Evolutionary conservation across 2,797 vertebrate genomes (phyloP), one percentile per base, ranked within the genome.

Genomic region (Phoebastria nigripes): DNA sequence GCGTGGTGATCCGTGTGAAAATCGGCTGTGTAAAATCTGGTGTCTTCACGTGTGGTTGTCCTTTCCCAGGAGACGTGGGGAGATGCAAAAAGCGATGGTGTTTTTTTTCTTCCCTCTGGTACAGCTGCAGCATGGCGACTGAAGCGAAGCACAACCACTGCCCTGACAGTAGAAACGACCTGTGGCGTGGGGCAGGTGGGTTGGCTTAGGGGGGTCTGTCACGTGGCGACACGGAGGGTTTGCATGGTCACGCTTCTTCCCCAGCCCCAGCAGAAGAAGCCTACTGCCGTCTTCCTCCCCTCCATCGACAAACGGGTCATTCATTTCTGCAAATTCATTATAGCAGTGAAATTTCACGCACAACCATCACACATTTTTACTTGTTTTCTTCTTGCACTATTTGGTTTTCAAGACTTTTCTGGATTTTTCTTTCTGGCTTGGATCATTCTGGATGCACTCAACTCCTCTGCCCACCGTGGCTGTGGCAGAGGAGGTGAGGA

Each of bases 71-170:
- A 58, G 91, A 39, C 54, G 54, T 1, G 82, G 62, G 63, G 42
- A 61, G 56, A 77, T 85, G 81, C 77, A 73, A 10, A 76, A 17
- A 41, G 63, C 24, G 28, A 37, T 25, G 4, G 31, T 37, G 4
- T 20, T n/a, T 39, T 51, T 49, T 28, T 26, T 37, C 37, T 3
- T 52, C 15, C 59, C 49, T 7, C 13, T 33, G 54, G 15, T 46
- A 22, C 93, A 87, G 92, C 89, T 92, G 95, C 84, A 46, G 67
- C 29, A 0, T 2, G 1, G 65, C 1, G 8, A 11, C 54, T 6
- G 52, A 0, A 29, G 87, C 12, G 0, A 31, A 70, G 94, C 54
- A 1, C 37, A 17, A 9, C 35, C 42, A 0, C 31, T 0, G 0
- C 33, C 49, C 49, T 2, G 18, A 24, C 12, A 7, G 33, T 0